These are phyloP conservation scores for Ischnura elegans DNA, from an alignment of 2,888 invertebrate species.

Conservation along the genomic window DNA sequence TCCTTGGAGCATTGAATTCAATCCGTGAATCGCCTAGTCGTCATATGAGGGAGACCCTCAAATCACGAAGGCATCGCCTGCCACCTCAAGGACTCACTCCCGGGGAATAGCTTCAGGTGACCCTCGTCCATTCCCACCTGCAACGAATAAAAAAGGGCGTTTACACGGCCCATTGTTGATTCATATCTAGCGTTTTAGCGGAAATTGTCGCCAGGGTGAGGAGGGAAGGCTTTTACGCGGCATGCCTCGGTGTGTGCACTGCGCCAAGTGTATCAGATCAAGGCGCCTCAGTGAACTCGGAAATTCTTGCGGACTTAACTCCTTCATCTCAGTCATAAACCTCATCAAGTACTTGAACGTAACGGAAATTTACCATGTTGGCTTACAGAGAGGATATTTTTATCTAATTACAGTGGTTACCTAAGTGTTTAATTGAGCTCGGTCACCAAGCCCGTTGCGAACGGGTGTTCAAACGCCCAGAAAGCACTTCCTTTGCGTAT, in stretches of 20 bases:
- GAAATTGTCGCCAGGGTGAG: not conserved
- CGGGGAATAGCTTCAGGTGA: not conserved
- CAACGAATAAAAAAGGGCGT: not conserved
- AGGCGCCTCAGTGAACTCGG: not conserved
- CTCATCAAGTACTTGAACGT: no score
- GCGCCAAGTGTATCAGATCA: no score
- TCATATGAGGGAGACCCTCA: not conserved
- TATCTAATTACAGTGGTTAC: no score
- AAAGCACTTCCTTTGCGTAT: no score
- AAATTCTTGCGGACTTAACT: no score
- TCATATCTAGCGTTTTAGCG: not conserved
- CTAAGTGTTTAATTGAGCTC: no score
- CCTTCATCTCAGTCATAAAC: no score
- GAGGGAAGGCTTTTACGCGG: not conserved
- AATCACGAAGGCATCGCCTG: not conserved
- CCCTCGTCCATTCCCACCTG: not conserved
- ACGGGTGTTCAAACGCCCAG: no score
- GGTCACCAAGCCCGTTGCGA: no score
- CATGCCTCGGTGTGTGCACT: no score
- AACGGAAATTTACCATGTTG: no score
- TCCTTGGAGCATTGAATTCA: not conserved
- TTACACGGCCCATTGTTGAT: not conserved
- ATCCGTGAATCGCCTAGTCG: not conserved
- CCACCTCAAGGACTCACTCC: not conserved
- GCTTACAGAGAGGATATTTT: no score